Evolutionary conservation across 2,888 invertebrate species (phyloP), one percentile per base, ranked within the genome.

Genomic region (Campoplex nolae): DNA sequence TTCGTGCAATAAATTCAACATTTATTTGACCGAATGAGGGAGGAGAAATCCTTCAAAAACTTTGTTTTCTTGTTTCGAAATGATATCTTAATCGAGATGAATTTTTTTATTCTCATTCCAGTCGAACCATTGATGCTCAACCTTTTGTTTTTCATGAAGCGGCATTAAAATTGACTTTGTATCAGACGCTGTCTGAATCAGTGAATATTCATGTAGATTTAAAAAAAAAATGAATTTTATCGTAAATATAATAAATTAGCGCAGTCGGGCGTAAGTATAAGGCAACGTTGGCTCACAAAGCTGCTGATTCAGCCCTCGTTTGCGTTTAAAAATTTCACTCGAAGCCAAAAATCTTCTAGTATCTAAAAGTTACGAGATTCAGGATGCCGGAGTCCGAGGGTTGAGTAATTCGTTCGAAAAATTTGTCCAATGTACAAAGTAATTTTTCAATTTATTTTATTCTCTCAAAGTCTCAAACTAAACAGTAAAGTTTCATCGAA

Each of bases 111-210:
- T 32, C 32, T 6, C 1, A 32, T 32, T 32, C 16, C 2, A 13
- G 62, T 32, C 32, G 16, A 32, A 62, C 16, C 32, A 16, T 32
- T 16, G 32, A 78, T 71, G 79, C 74, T 70, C 73, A 70, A 79
- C 68, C 45, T 62, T 75, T 85, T 13, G 11, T 28, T 45, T 67
- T 56, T 48, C 23, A 67, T 65, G 58, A 82, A 82, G 82, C 82
- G 78, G 70, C 73, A 83, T 62, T 76, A 67, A 73, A 84, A 82
- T 82, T 70, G 73, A 82, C 76, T 73, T 77, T 54, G 8, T n/a
- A 65, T 82, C 68, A 54, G 70, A 75, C 70, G 68, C 18, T 56
- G 65, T 82, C 78, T 51, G 51, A 71, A 82, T 78, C 76, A 71
- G 78, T 82, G 48, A 48, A 75, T 65, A 74, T 51, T 81, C 54